These are phyloP conservation scores for Cyclina sinensis DNA, from an alignment of 1,140 invertebrate genomes.

Conservation along the genomic window DNA sequence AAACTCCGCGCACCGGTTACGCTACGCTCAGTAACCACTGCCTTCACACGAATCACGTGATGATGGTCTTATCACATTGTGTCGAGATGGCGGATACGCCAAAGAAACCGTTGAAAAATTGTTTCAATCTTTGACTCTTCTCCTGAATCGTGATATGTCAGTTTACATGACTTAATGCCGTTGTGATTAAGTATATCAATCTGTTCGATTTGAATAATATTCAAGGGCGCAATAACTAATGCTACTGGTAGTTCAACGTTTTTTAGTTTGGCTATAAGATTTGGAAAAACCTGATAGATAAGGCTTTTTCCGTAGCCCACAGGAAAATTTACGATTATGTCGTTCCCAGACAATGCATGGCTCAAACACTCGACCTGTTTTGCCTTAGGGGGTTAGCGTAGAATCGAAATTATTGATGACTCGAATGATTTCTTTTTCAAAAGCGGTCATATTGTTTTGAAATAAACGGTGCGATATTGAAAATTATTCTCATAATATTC, in stretches of 20 bases:
- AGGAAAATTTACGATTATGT: slow-evolving; percentile 13
- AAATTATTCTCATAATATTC: no score
- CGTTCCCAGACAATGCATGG: slow-evolving; percentile 26
- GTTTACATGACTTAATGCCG: slow-evolving; percentile 22
- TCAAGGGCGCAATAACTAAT: slow-evolving; percentile 25
- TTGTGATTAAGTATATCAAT: slow-evolving; percentile 30
- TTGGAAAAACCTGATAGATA: slow-evolving; percentile 27
- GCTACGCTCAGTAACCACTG: no score
- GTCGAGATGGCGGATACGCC: no score
- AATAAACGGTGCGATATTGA: no score
- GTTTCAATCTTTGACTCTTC: slow-evolving; percentile 27
- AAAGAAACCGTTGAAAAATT: no score
- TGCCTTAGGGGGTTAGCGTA: slow-evolving; percentile 8
- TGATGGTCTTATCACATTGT: no score
- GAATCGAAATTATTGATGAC: no score
- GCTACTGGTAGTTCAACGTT: slow-evolving; percentile 1
- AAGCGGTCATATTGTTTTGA: no score
- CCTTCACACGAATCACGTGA: no score
- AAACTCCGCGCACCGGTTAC: no score
- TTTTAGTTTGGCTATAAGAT: not conserved
- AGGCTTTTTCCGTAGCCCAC: slow-evolving; percentile 32
- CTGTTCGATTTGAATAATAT: slow-evolving; percentile 29
- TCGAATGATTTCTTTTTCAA: no score
- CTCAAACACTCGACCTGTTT: no score
- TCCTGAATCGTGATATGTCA: slow-evolving; percentile 6